Percentiles rank a stretch among this genome's conserved stretches.
These are phyloP conservation scores for Actenoides hombroni DNA, from an alignment of 2,113 vertebrate species.

Conservation along the genomic window DNA sequence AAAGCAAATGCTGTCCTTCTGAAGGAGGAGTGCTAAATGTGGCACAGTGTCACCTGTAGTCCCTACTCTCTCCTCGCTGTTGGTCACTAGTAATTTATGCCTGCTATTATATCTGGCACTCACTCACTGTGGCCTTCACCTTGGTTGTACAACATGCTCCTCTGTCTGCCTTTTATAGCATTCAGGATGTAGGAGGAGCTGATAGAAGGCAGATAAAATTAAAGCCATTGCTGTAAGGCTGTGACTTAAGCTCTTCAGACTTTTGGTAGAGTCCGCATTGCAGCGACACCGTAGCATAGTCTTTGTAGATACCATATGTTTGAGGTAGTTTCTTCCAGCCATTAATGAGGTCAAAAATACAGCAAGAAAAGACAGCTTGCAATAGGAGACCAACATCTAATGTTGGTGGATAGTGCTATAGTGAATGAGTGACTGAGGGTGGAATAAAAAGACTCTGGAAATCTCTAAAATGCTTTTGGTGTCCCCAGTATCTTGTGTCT, in stretches of 20 bases:
- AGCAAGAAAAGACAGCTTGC: background rate
- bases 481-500: slow-evolving; percentile 23
- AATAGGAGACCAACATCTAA: background rate
- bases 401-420: background rate
- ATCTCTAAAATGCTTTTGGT: slow-evolving; percentile 14
- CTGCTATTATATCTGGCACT: background rate
- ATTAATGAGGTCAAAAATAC: background rate
- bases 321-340: background rate
- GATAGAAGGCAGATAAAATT: slow-evolving; percentile 10
- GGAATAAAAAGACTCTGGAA: background rate
- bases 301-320: background rate
- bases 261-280: background rate
- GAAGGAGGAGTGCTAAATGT: slow-evolving; percentile 4
- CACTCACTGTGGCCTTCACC: background rate
- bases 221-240: background rate
- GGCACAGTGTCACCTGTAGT: background rate
- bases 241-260: background rate
- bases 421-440: background rate
- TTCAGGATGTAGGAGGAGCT: background rate
- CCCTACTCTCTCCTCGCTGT: background rate
- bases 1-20: background rate
- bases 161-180: background rate
- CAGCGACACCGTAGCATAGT: background rate
- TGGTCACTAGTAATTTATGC: background rate
- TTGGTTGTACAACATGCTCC: background rate